phyloP scores from a whole-genome alignment of 2,797 vertebrate species.

The Enteromius anoplus region DNA sequence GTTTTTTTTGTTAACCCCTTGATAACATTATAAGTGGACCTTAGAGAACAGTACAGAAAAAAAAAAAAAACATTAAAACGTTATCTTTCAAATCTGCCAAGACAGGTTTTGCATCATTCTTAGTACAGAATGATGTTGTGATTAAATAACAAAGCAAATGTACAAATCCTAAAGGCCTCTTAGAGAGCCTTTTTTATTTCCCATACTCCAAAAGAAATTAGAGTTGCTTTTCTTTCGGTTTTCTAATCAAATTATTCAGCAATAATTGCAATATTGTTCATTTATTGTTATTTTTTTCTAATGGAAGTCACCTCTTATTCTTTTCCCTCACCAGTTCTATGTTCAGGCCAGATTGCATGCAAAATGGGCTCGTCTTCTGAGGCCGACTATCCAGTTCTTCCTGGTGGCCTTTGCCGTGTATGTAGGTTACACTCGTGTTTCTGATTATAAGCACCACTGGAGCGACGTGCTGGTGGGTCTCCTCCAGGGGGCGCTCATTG shows the following conservation, averaged over 20 bases:
- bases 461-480: constrained; percentile 90
- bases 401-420: constrained; percentile 87
- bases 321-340: constrained; percentile 72
- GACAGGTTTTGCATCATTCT: neutral
- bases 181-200: neutral
- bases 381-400: constrained; percentile 94
- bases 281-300: neutral
- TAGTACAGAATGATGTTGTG: neutral
- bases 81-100: neutral
- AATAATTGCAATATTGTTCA: no score
- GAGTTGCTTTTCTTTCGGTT: no score
- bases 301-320: neutral
- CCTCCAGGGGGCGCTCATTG: constrained; percentile 89
- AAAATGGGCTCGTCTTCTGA: constrained; percentile 87
- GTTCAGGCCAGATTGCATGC: constrained; percentile 88
- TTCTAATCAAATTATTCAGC: neutral
- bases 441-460: constrained; percentile 94
- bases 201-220: neutral
- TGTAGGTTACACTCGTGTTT: constrained; percentile 90
- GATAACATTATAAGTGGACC: neutral
- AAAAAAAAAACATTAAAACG: neutral
- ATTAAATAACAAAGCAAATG: neutral
- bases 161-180: neutral
- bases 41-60: neutral
- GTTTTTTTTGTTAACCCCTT: neutral